Evolutionary conservation across 1,140 invertebrate species (phyloP).

Genomic region (Riptortus pedestris): DNA sequence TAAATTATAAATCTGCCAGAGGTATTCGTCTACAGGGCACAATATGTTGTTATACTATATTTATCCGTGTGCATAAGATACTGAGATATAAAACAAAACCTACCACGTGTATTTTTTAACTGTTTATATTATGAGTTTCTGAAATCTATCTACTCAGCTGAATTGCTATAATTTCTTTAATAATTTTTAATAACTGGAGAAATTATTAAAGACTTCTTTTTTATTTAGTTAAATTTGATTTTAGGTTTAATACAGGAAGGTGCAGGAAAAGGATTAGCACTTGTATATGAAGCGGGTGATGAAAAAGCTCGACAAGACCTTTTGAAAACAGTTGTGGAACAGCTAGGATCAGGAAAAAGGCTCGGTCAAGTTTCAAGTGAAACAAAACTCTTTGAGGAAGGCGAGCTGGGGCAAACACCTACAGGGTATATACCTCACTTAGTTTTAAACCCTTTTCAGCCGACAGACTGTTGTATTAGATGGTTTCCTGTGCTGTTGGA

Average conservation of each 20-base stretch:
- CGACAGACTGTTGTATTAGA: neutral
- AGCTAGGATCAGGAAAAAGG: constrained; percentile 64
- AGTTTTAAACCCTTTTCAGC: neutral
- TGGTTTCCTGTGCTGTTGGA: neutral
- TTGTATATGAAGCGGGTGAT: constrained; percentile 68
- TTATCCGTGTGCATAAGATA: no score
- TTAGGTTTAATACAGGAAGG: constrained; percentile 81
- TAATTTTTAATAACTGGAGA: no score
- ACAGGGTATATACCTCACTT: constrained; percentile 55
- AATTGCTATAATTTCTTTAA: no score
- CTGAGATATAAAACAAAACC: no score
- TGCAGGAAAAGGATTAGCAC: constrained; percentile 77
- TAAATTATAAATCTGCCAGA: no score
- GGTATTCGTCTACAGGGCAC: no score
- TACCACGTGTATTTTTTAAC: no score
- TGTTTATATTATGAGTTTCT: no score
- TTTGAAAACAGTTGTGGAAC: constrained; percentile 65
- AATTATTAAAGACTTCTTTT: no score
- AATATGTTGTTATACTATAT: no score
- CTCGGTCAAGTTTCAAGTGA: constrained; percentile 64
- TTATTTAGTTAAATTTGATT: no score
- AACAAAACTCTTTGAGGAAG: constrained; percentile 80
- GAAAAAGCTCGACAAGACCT: constrained; percentile 58
- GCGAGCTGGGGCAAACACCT: constrained; percentile 69
- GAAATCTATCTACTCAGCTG: no score